Evolutionary conservation across 2,888 invertebrate species (phyloP), one percentile per base, ranked within the genome.

Genomic region (Hirtodrosophila histrioides): DNA sequence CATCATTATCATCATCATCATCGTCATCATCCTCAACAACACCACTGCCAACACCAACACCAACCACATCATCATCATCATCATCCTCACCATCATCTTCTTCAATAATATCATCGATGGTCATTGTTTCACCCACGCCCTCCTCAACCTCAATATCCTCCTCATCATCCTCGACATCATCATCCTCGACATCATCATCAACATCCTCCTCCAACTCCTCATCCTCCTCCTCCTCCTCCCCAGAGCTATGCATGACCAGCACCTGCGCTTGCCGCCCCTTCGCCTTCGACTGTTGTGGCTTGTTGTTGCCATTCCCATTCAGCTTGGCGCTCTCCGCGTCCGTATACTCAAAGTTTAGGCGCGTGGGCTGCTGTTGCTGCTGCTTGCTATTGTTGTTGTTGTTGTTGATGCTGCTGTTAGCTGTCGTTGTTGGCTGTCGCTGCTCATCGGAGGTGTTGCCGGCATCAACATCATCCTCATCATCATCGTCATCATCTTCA

Each of bases 101-200:
- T 9, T 78, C 85, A 49, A 85, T 80, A 64, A 80, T 80, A 65
- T 80, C 80, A 49, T 85, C 80, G 46, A 80, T 80, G 41, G 55
- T 69, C 61, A 80, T 64, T 4, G 58, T 24, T 31, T 74, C 71
- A 10, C 46, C 57, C n/a, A 50, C 62, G 12, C 17, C 62, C 6
- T 49, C 53, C 2, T 67, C 67, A 2, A 54, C 74, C 3, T 64
- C 61, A 12, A 31, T 17, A 29, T 51, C 56, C 5, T 27, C 51
- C 24, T 56, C 49, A 9, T 49, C 50, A 7, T 53, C 62, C 11
- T 17, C 49, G 2, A 54, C 61, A 12, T 39, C 54, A 9, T 43
- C 50, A 3, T 37, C 71, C 11, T 63, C 69, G 6, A 9, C 48
- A 4, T 44, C 50, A 2, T 44, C 72, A 0, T 65, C 64, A 5